Percentiles rank a stretch among this genome's conserved stretches.
Conservation (phyloP, 2,888 invertebrate species). For the Melanchra persicariae region DNA sequence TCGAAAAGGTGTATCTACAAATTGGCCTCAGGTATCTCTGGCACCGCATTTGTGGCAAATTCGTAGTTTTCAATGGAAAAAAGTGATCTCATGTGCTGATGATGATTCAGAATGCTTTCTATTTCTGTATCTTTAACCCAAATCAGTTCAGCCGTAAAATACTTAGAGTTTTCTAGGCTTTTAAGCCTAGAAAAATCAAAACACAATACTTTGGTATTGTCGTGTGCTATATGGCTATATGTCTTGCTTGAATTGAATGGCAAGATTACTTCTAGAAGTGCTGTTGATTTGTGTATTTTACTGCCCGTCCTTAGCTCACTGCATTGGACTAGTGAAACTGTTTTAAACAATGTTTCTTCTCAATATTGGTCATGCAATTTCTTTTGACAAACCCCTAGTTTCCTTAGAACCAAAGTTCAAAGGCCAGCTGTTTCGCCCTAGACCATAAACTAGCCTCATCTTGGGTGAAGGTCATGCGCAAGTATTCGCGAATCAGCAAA, state of each 20-base stretch:
- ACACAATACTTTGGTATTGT: too few species aligned
- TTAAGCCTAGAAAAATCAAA: too few species aligned
- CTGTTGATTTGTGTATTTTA: neutral
- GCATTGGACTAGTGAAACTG: neutral
- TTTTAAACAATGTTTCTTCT: neutral
- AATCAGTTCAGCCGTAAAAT: slow-evolving; percentile 6
- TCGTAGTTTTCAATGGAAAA: neutral
- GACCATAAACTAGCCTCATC: slow-evolving; percentile 14
- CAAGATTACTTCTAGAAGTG: neutral
- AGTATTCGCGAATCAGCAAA: slow-evolving; percentile 37
- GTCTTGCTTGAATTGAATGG: neutral
- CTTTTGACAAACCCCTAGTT: neutral
- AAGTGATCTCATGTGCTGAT: neutral
- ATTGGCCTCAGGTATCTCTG: neutral
- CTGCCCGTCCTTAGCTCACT: neutral
- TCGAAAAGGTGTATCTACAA: neutral
- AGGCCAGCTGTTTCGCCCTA: neutral
- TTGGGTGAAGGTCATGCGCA: slow-evolving; percentile 45
- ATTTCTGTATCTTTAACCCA: slow-evolving; percentile 22
- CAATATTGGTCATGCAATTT: neutral
- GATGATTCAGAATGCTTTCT: slow-evolving; percentile 18
- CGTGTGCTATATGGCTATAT: neutral
- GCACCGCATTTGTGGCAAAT: neutral
- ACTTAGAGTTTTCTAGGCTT: neutral
- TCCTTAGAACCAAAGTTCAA: slow-evolving; percentile 15